A percentile compares a stretch with the other conserved stretches of the same genome.
These are phyloP conservation scores for Pedicia rivosa DNA, from an alignment of 2,888 invertebrate species.

Conservation along the genomic window DNA sequence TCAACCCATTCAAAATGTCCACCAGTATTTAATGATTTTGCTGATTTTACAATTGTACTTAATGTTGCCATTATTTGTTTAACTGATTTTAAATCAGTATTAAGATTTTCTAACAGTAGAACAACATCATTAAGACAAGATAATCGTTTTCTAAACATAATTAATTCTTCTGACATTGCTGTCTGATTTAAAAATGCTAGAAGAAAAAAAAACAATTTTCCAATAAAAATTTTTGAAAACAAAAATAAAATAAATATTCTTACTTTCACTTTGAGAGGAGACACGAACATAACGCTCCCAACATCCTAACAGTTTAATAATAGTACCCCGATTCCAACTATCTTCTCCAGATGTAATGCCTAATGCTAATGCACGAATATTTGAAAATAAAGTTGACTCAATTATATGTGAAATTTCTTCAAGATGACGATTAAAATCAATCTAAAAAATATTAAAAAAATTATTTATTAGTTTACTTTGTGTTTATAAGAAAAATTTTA, in stretches of 20 bases:
- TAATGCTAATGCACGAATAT: too few species aligned
- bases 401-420: conserved; percentile 40
- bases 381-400: conserved; percentile 19
- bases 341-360: too few species aligned
- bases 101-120: not conserved
- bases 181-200: too few species aligned
- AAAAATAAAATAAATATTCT: too few species aligned
- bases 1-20: conserved; percentile 91
- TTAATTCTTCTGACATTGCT: conserved; percentile 20
- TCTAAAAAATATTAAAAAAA: conserved; percentile 18
- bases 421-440: conserved; percentile 38
- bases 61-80: conserved; percentile 10
- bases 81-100: conserved; percentile 15
- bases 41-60: conserved; percentile 23
- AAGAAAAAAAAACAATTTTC: too few species aligned
- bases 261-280: too few species aligned
- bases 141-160: conserved; percentile 21
- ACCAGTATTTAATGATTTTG: conserved; percentile 55
- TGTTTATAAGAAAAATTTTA: not conserved
- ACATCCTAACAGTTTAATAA: too few species aligned
- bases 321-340: too few species aligned
- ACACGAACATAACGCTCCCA: too few species aligned
- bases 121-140: conserved; percentile 15
- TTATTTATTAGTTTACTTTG: too few species aligned
- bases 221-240: too few species aligned